Evolutionary conservation across 2,113 vertebrate species (phyloP).

Genomic region (Brienomyrus longianalis): DNA sequence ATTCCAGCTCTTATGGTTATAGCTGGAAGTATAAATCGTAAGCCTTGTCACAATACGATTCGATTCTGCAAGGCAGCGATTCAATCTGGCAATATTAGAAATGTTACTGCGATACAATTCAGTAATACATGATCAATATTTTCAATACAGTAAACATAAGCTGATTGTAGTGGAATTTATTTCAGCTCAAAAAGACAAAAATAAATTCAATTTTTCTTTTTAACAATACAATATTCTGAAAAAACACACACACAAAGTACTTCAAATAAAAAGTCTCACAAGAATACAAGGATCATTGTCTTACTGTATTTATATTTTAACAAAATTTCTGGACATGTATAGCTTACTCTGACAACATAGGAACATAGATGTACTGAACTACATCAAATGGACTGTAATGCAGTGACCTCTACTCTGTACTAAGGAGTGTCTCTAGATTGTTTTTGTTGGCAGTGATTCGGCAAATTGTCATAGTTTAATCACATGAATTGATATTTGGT

Average conservation of each 20-base stretch:
- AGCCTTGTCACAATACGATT: not conserved
- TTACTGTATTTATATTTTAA: not conserved
- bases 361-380: not conserved
- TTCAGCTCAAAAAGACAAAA: not conserved
- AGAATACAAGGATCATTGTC: not conserved
- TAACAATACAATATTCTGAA: not conserved
- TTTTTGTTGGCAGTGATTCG: too few relatives aligned
- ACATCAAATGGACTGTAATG: not conserved
- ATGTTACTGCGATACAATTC: not conserved
- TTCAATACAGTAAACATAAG: not conserved
- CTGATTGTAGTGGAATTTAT: not conserved
- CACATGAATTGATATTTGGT: too few relatives aligned
- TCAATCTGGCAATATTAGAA: not conserved
- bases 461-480: not conserved
- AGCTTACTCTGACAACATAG: not conserved
- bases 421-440: not conserved
- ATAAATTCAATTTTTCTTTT: not conserved
- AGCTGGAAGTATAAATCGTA: not conserved
- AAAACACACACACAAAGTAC: not conserved
- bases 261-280: too few relatives aligned
- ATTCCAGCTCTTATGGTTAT: not conserved
- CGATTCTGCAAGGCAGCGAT: not conserved
- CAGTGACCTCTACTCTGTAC: not conserved
- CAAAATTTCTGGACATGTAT: not conserved
- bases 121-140: not conserved